phyloP scores from a whole-genome alignment of 2,113 vertebrate genomes.

The Albula goreensis region DNA sequence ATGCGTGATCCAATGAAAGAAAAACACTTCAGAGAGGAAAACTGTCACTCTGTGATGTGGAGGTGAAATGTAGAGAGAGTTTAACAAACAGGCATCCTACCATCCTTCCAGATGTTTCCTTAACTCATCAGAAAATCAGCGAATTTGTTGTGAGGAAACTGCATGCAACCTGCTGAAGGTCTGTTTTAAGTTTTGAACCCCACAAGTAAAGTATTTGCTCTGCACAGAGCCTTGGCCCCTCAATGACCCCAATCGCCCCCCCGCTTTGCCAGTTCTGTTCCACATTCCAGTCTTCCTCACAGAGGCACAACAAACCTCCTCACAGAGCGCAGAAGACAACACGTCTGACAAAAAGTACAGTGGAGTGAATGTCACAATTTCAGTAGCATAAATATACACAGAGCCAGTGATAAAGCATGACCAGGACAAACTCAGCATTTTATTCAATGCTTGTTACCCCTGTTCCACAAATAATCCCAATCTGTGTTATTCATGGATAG shows the following conservation, averaged over 20 bases:
- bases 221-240: not conserved
- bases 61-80: not conserved
- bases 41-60: not conserved
- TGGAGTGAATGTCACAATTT: not conserved
- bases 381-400: not conserved
- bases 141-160: not conserved
- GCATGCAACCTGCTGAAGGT: not conserved
- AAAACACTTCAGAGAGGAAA: no score
- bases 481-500: not conserved
- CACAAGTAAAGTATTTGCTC: not conserved
- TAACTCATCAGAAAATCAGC: constrained; percentile 49
- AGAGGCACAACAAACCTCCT: not conserved
- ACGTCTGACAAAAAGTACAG: not conserved
- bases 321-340: not conserved
- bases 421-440: not conserved
- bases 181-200: not conserved
- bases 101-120: constrained; percentile 67
- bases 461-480: not conserved
- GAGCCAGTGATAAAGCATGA: not conserved
- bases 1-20: constrained; percentile 50
- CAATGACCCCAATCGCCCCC: not conserved
- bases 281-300: not conserved
- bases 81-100: constrained; percentile 1
- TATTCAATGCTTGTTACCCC: not conserved
- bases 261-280: not conserved